phyloP scores from a whole-genome alignment of 2,113 vertebrate genomes.

The Nipponia nippon region DNA sequence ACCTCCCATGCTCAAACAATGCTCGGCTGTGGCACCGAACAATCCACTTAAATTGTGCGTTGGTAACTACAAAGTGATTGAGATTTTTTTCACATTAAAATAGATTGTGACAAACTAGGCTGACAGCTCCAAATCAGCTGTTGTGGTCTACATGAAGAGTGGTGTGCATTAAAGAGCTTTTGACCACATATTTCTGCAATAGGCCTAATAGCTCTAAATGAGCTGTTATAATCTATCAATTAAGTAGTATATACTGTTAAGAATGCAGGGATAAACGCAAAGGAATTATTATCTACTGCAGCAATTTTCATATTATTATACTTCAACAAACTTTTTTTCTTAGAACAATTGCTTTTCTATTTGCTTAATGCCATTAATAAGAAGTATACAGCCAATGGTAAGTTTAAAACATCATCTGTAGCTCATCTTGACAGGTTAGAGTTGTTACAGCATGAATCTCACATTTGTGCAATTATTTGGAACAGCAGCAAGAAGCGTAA shows the following conservation, averaged over 20 bases:
- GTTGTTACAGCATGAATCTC: not conserved
- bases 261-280: not conserved
- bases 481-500: not conserved
- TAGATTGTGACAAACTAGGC: not conserved
- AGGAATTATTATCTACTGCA: not conserved
- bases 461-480: not conserved
- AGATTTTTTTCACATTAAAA: not conserved
- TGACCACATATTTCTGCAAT: not conserved
- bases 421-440: not conserved
- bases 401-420: not conserved
- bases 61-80: not conserved
- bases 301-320: not conserved
- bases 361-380: not conserved
- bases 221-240: not conserved
- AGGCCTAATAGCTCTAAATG: not conserved
- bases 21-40: not conserved
- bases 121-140: constrained; percentile 3
- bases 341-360: not conserved
- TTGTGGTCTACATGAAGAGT: not conserved
- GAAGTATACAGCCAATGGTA: not conserved
- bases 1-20: not conserved
- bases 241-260: not conserved
- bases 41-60: not conserved
- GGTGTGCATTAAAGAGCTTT: not conserved
- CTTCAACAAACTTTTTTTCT: not conserved